Conservation (phyloP, 1,140 invertebrate species). For the Teleopsis dalmanni region DNA sequence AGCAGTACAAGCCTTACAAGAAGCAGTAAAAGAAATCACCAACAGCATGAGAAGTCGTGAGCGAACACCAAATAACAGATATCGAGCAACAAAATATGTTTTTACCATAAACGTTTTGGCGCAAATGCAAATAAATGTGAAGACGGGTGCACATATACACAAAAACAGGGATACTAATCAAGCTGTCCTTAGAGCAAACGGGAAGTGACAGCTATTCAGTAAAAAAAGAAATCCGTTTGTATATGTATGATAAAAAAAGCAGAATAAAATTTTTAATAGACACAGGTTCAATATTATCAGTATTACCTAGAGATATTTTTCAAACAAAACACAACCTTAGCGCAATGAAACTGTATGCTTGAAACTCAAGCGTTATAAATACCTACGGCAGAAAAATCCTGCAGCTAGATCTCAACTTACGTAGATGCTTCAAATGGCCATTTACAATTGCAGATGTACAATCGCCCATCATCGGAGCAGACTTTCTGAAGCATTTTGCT, state of each 20-base stretch:
- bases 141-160: background rate
- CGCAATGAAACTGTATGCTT: background rate
- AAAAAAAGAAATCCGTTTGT: too few species aligned
- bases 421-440: background rate
- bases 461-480: conserved; percentile 1
- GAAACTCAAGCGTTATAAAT: background rate
- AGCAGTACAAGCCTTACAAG: too few species aligned
- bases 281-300: background rate
- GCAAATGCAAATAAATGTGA: too few species aligned
- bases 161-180: background rate
- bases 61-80: too few species aligned
- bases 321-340: background rate
- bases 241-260: too few species aligned
- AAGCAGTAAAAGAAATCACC: too few species aligned
- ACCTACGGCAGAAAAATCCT: background rate
- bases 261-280: too few species aligned
- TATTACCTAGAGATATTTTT: background rate
- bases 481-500: background rate
- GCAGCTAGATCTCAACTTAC: background rate
- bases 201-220: background rate
- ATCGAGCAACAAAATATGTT: too few species aligned
- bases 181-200: conserved; percentile 1
- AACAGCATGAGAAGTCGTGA: too few species aligned
- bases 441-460: conserved; percentile 1
- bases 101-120: too few species aligned